Conservation (phyloP, 2,113 vertebrate genomes). For the Motacilla alba region DNA sequence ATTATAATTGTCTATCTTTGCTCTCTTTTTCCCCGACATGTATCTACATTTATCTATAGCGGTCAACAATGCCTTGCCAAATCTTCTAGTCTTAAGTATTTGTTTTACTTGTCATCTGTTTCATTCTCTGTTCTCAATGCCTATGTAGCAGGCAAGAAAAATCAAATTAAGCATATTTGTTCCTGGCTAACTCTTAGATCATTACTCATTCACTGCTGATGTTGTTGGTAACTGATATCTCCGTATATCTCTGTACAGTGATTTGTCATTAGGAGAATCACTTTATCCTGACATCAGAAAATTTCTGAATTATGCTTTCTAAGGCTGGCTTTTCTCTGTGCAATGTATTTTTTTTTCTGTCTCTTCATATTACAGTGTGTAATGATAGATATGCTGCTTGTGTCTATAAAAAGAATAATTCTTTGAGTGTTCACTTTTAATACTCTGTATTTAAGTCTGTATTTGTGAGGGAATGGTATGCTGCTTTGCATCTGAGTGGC, state of each 20-base stretch:
- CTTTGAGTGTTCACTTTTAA: background rate
- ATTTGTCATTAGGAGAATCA: background rate
- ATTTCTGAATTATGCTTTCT: background rate
- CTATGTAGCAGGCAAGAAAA: background rate
- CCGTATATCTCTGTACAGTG: background rate
- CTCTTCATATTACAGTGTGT: background rate
- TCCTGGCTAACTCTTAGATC: background rate
- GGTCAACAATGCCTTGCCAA: background rate
- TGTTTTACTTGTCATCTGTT: background rate
- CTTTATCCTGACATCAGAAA: background rate
- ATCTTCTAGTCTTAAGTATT: background rate
- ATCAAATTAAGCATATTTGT: background rate
- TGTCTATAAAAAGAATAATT: background rate
- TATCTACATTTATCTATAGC: background rate
- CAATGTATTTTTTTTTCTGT: background rate
- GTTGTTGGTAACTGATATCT: background rate
- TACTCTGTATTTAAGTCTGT: background rate
- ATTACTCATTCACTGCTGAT: background rate
- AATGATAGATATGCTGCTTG: background rate
- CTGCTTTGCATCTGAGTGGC: background rate
- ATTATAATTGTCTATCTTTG: background rate
- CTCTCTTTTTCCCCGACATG: accelerated
- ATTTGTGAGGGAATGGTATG: background rate
- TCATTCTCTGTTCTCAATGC: background rate
- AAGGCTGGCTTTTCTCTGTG: background rate